Evolutionary conservation across 1,140 invertebrate species (phyloP), one percentile per base, ranked within the genome.

Genomic region (Adelges cooleyi): DNA sequence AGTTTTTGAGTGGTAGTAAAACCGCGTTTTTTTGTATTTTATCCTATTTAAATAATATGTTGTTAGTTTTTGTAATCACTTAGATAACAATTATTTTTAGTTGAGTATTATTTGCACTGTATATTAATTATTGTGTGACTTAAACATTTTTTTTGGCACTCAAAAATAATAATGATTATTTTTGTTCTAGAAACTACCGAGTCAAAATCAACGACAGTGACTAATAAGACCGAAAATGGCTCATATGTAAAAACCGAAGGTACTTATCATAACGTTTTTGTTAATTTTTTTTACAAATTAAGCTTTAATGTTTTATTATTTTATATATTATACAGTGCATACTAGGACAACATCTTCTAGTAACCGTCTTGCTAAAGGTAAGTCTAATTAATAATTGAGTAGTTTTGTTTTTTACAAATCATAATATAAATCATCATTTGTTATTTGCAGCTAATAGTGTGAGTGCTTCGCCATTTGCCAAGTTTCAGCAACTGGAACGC

Each of bases 401-500:
- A n/a, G n/a, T 65, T 67, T 49, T 67, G 66, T 67, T 59, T 33
- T 33, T 18, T 33, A 38, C 13, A 38, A 38, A n/a, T n/a, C n/a
- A n/a, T n/a, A n/a, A n/a, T 62, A 62, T 71, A 13, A 70, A 70
- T 62, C 62, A 67, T 48, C 66, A 69, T 53, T 69, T 69, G 70
- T 56, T 66, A 67, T 71, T 62, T 49, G 68, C 49, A 70, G 65
- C 70, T 62, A 72, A 71, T 25, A 68, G 66, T 29, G 33, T 69
- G 17, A 66, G 56, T 46, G 80, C 87, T 71, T 90, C 88, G 70
- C 86, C 90, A 66, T 90, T 92, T 78, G 84, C 86, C 72, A 92
- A 92, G 79, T 92, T 93, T 79, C 84, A 86, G 73, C 87, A 92
- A 80, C 80, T 92, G 75, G 90, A 93, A 76, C 84, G 86, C 73